A percentile compares a stretch with the other conserved stretches of the same genome.
These are phyloP conservation scores for Notodonta dromedarius DNA, from an alignment of 2,888 invertebrate species.

Conservation along the genomic window DNA sequence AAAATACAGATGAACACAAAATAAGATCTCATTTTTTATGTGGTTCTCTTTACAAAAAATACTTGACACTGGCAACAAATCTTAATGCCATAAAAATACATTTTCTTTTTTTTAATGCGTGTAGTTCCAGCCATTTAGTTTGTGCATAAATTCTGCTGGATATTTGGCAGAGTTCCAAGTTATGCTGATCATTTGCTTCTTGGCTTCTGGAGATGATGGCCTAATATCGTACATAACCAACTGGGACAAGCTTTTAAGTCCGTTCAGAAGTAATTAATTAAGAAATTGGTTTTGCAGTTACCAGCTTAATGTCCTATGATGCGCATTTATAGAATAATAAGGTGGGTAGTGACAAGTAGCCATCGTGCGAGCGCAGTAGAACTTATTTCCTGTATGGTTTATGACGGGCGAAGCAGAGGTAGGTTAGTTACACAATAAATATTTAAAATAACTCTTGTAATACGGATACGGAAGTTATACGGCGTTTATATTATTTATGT, in stretches of 20 bases:
- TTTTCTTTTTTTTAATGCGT: neutral
- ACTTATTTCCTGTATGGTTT: too few species aligned
- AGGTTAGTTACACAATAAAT: too few species aligned
- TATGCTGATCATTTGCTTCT: slow-evolving; percentile 1
- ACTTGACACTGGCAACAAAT: neutral
- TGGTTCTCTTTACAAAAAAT: neutral
- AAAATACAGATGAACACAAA: neutral
- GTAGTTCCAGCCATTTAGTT: slow-evolving; percentile 1
- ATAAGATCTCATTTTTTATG: neutral
- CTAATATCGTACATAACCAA: neutral
- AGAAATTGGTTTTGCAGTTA: neutral
- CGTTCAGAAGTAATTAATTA: neutral
- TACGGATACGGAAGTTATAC: neutral
- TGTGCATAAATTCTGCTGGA: neutral
- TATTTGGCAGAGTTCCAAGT: slow-evolving; percentile 4
- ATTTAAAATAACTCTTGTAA: slow-evolving; percentile 51
- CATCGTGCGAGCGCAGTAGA: neutral
- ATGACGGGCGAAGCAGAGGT: too few species aligned
- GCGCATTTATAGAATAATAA: too few species aligned
- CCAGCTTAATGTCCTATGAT: too few species aligned
- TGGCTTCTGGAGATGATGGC: neutral
- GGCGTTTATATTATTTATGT: slow-evolving; percentile 21
- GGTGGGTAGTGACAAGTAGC: neutral
- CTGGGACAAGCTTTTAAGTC: neutral
- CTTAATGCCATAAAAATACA: neutral